phyloP scores from a whole-genome alignment of 92 coral and sea anemone genomes.

The Metridium senile region DNA sequence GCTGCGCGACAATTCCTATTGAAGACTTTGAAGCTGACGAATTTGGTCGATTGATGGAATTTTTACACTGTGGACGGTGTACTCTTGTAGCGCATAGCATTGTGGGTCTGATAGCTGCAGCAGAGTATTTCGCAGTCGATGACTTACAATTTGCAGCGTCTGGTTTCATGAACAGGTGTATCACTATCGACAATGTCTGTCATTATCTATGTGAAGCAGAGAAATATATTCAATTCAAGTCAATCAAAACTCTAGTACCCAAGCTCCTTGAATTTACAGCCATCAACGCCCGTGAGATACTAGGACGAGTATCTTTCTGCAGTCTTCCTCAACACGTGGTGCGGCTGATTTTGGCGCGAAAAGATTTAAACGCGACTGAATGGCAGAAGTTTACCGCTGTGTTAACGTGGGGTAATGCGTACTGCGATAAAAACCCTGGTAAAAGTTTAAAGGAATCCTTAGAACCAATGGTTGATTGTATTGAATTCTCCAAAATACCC shows the following conservation, averaged over 20 bases:
- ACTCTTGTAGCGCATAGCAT: slow-evolving; percentile 45
- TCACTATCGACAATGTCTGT: slow-evolving; percentile 52
- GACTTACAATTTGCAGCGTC: slow-evolving; percentile 48
- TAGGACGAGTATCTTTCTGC: slow-evolving; percentile 49
- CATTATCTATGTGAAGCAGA: slow-evolving; percentile 51
- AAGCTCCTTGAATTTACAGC: slow-evolving; percentile 64
- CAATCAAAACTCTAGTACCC: slow-evolving; percentile 52
- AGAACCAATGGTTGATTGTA: slow-evolving; percentile 64
- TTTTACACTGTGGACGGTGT: slow-evolving; percentile 55
- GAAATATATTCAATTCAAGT: slow-evolving; percentile 55
- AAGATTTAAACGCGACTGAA: slow-evolving; percentile 53
- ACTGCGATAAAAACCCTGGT: slow-evolving; percentile 32
- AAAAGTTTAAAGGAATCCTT: slow-evolving; percentile 37
- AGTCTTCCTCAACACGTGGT: slow-evolving; percentile 59
- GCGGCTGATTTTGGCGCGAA: slow-evolving; percentile 54
- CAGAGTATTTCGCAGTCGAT: slow-evolving; percentile 53
- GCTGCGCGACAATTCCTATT: slow-evolving; percentile 36
- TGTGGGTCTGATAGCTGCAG: slow-evolving; percentile 63
- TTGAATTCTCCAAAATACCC: slow-evolving; percentile 60
- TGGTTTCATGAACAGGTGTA: slow-evolving; percentile 39
- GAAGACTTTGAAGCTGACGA: slow-evolving; percentile 59
- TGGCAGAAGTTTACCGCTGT: slow-evolving; percentile 58
- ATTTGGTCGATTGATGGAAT: slow-evolving; percentile 66
- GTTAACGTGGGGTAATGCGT: slow-evolving; percentile 52
- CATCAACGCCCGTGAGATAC: slow-evolving; percentile 50